Evolutionary conservation across 2,797 vertebrate genomes (phyloP), one percentile per base, ranked within the genome.

Genomic region (Clarias fuscus): DNA sequence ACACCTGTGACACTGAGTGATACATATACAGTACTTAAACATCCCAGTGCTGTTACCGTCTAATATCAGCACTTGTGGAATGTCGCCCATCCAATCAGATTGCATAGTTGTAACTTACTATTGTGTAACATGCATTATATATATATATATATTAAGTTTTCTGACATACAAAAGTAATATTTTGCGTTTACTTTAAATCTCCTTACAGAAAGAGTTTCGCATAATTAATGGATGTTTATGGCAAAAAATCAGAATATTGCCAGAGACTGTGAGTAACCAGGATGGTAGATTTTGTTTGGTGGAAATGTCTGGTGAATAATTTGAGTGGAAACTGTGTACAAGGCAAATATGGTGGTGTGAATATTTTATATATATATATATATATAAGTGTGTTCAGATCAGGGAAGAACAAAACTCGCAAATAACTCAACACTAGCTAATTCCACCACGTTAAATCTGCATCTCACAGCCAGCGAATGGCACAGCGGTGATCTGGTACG

Each of bases 311-410:
- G 20, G 20, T 1, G 10, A 56, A 7, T 43, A 6, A 81, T 27
- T 48, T 18, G 40, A 40, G 48, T 65, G 80, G 17, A 33, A 68
- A 81, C 7, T 81, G 78, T 81, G 78, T 81, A 81, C 27, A 82
- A 82, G 79, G 64, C 79, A 56, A 56, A 56, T 82, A 67, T 30
- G 40, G 40, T 30, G 79, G n/a, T 18, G 64, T 53, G 79, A 82
- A 82, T 67, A 82, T 82, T 82, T 33, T 11, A 68, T 68, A 30
- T 11, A 68, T 68, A 30, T 11, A 68, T 68, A 30, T 11, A 68
- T 68, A 30, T 11, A 68, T 68, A 30, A 82, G 80, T 82, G 64
- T 22, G 3, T 22, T 68, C 5, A 56, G 64, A 68, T n/a, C n/a
- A 53, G 27, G 17, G 27, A 53, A 67, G 68, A 64, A 18, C 78